These are phyloP conservation scores for Drepana falcataria DNA, from an alignment of 2,888 invertebrate species.

Conservation along the genomic window DNA sequence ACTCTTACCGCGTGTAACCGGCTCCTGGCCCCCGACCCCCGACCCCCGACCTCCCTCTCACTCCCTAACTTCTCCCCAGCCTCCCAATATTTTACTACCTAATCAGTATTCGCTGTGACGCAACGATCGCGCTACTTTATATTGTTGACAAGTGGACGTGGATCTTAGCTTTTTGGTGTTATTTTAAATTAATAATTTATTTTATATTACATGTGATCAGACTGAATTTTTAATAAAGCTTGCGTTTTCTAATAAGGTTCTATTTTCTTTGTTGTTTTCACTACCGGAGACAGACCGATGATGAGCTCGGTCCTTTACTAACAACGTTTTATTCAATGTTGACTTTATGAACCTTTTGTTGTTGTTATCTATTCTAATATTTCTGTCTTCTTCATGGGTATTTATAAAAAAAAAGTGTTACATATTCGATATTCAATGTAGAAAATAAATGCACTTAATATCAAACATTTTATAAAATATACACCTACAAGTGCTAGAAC, in stretches of 20 bases:
- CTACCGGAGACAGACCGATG: slow-evolving; percentile 47
- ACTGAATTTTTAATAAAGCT: slow-evolving; percentile 78
- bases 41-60: slow-evolving; percentile 28
- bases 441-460: too few relatives aligned
- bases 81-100: slow-evolving; percentile 37
- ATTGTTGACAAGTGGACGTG: slow-evolving; percentile 56
- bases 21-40: slow-evolving; percentile 37
- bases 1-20: slow-evolving; percentile 89
- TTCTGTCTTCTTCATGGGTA: slow-evolving; percentile 1
- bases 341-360: slow-evolving; percentile 12
- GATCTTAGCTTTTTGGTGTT: slow-evolving; percentile 62
- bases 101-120: slow-evolving; percentile 72
- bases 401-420: too few relatives aligned
- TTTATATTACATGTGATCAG: slow-evolving; percentile 57
- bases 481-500: too few relatives aligned
- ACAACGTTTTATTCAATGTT: slow-evolving; percentile 30
- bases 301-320: slow-evolving; percentile 63
- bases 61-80: slow-evolving; percentile 27
- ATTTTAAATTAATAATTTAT: slow-evolving; percentile 51
- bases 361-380: slow-evolving; percentile 6
- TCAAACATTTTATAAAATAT: too few relatives aligned
- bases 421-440: too few relatives aligned
- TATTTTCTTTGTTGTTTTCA: slow-evolving; percentile 53
- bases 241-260: slow-evolving; percentile 60
- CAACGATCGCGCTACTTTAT: slow-evolving; percentile 69